Conservation (phyloP, 2,113 vertebrate species). For the Hylia prasina region DNA sequence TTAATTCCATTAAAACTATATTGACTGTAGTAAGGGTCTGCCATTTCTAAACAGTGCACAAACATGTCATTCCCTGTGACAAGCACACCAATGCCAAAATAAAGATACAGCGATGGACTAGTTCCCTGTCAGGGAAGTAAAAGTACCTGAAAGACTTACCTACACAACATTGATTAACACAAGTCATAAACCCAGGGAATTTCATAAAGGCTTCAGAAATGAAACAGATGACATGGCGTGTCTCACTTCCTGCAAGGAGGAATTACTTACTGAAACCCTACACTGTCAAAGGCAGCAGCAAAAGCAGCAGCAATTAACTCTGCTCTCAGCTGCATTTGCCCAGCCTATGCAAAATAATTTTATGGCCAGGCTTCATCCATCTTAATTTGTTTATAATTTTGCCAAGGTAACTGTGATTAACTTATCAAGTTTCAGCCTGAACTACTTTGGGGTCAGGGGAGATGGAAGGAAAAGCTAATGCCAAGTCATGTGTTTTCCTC, state of each 20-base stretch:
- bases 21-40: background rate
- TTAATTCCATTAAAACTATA: background rate
- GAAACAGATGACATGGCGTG: background rate
- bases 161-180: background rate
- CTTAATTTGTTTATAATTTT: slow-evolving; percentile 37
- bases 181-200: background rate
- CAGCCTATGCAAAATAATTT: slow-evolving; percentile 21
- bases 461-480: background rate
- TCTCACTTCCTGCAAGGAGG: slow-evolving; percentile 16
- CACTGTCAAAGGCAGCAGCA: slow-evolving; percentile 4
- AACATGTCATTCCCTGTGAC: background rate
- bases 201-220: slow-evolving; percentile 4
- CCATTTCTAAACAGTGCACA: background rate
- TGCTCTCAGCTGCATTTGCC: background rate
- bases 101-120: background rate
- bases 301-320: slow-evolving; percentile 45
- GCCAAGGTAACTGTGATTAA: slow-evolving; percentile 6
- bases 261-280: slow-evolving; percentile 38
- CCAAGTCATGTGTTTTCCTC: background rate
- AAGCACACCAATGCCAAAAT: background rate
- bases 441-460: background rate
- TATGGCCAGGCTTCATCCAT: slow-evolving; percentile 1
- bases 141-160: background rate
- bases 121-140: background rate
- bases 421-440: slow-evolving; percentile 13